Base-by-base conservation (phyloP, 2,797 vertebrate species). In the Parambassis ranga region DNA sequence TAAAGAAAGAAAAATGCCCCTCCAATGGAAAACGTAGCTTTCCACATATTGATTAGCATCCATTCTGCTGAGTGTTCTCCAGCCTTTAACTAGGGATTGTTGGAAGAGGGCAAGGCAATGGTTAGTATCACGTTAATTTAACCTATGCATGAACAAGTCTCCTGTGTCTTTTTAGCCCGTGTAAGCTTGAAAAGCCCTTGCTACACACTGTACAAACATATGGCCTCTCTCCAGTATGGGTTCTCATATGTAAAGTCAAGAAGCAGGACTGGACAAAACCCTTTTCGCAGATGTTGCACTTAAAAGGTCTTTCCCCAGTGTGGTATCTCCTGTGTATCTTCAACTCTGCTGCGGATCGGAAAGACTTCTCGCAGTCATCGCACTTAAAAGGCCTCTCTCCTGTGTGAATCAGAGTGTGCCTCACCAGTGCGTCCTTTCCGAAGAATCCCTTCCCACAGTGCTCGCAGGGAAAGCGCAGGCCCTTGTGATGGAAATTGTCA, bases 251-350 rank as follows among this genome's bases (percentile, higher is more conserved):
- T 30, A 91, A 63, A 13, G 90, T 91, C 0, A 91, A 87, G 52
- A 91, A 90, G 53, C 88, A 89, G 2, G 88, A 90, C 66, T 91
- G 90, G 15, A 91, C 90, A 3, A 91, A 91, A 2, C 87, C 90
- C 15, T 90, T 91, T 24, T 88, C 78, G 30, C 90, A 91, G 38
- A 89, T 31, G 50, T 47, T 85, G 71, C 90, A 91, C 42, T 89
- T 90, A 28, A 85, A 91, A 0, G 90, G 90, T 7, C 90, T 48
- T 39, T 91, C 90, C 0, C 90, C 90, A 0, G 90, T 90, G 4
- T 91, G 90, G 67, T 91, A 91, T 2, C 90, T 60, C 33, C 82
- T 48, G 65, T 91, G 90, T 8, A 91, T 88, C 73, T 91, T 91
- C 3, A 89, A 41, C 9, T 91, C 90, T 3, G 90, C 87, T 0